Percentiles rank a stretch among this genome's conserved stretches.
These are phyloP conservation scores for Melolontha melolontha DNA, from an alignment of 2,888 invertebrate genomes.

Conservation along the genomic window DNA sequence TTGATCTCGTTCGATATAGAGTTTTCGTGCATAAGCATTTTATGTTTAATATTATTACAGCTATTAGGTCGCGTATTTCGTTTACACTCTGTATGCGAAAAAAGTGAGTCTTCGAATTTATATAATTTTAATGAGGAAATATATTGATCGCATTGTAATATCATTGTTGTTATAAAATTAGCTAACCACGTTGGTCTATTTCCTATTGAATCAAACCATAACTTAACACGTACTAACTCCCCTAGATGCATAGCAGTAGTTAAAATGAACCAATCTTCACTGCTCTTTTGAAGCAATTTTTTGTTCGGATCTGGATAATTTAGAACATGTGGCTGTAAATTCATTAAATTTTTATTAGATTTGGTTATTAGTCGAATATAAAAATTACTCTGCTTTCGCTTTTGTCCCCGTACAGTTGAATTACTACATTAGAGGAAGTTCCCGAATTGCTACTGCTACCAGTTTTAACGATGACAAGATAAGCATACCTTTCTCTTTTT, in stretches of 20 bases:
- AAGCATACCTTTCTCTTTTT: slow-evolving; percentile 45
- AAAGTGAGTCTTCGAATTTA: no score
- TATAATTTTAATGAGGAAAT: no score
- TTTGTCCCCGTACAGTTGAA: slow-evolving; percentile 38
- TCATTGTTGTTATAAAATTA: background rate
- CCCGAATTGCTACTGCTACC: slow-evolving; percentile 21
- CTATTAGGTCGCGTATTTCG: no score
- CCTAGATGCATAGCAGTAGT: slow-evolving; percentile 48
- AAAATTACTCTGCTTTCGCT: slow-evolving; percentile 31
- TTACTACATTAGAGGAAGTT: slow-evolving; percentile 41
- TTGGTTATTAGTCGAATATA: background rate
- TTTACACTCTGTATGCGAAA: no score
- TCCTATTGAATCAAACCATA: slow-evolving; percentile 53
- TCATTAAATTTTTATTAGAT: background rate
- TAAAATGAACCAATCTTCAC: slow-evolving; percentile 50
- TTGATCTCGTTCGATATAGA: no score
- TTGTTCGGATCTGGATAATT: slow-evolving; percentile 53
- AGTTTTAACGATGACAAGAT: slow-evolving; percentile 43
- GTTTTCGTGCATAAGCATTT: no score
- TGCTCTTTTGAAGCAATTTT: slow-evolving; percentile 48
- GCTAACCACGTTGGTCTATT: slow-evolving; percentile 50
- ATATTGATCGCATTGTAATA: no score
- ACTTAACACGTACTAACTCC: slow-evolving; percentile 43
- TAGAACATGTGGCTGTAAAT: slow-evolving; percentile 49
- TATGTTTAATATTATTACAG: no score